These are phyloP conservation scores for Drosophila kohkoa DNA, from an alignment of 1,140 invertebrate species.

Conservation along the genomic window DNA sequence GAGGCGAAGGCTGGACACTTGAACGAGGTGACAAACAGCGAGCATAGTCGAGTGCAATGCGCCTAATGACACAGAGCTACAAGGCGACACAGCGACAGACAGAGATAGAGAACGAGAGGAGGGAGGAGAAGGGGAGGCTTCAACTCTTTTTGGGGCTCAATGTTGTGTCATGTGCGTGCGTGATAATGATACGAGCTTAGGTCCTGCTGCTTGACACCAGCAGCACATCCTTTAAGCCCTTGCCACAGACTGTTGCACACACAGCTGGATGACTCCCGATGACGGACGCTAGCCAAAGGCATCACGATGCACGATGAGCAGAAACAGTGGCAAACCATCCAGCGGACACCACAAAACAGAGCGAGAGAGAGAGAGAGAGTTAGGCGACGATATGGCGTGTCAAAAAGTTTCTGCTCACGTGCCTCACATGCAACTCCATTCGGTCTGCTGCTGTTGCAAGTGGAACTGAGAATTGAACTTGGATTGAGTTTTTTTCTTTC, in stretches of 20 bases:
- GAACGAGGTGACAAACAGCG: conserved; percentile 65
- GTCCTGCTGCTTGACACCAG: conserved; percentile 52
- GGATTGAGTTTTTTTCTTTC: not conserved
- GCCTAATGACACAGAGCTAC: conserved; percentile 68
- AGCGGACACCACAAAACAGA: conserved; percentile 5
- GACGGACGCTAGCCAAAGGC: conserved; percentile 7
- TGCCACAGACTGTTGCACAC: conserved; percentile 36
- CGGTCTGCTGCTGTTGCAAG: conserved; percentile 10
- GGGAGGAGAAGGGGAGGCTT: not conserved
- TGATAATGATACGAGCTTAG: conserved; percentile 71
- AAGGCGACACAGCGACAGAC: not conserved
- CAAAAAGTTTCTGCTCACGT: conserved; percentile 43
- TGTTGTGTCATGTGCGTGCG: conserved; percentile 39
- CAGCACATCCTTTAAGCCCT: conserved; percentile 62
- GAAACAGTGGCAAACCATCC: not conserved
- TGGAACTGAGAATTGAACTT: conserved; percentile 16
- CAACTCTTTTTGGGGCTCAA: not conserved
- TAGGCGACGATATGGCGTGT: conserved; percentile 52
- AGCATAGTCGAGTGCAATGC: conserved; percentile 44
- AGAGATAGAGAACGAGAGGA: not conserved
- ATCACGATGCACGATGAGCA: not conserved
- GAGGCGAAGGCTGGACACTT: conserved; percentile 64
- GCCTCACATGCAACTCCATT: conserved; percentile 61
- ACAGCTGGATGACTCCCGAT: conserved; percentile 18
- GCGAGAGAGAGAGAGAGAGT: not conserved